phyloP scores from a whole-genome alignment of 2,797 vertebrate species.

The Scomberomorus guttatus region DNA sequence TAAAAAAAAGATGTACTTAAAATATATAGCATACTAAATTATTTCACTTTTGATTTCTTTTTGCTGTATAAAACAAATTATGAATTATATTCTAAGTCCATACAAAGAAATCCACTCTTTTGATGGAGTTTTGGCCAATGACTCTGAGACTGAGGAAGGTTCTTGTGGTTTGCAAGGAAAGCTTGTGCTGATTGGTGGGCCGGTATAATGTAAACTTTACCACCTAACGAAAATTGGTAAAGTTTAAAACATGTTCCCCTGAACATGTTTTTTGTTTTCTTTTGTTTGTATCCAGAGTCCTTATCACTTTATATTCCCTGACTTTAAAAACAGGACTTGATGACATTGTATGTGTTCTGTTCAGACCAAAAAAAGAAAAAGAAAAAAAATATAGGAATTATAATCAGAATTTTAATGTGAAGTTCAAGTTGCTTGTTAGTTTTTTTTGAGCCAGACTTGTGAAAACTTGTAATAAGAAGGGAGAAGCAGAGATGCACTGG shows the following conservation, averaged over 20 bases:
- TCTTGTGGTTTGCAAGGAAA: constrained; percentile 82
- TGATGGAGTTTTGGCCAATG: constrained; percentile 81
- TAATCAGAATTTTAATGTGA: constrained; percentile 86
- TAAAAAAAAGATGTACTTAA: constrained; percentile 84
- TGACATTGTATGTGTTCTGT: constrained; percentile 86
- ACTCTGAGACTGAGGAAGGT: constrained; percentile 76
- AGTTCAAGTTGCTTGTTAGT: constrained; percentile 82
- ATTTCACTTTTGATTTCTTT: constrained; percentile 83
- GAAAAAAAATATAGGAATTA: constrained; percentile 71
- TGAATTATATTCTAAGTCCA: constrained; percentile 85
- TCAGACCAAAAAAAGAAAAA: constrained; percentile 94
- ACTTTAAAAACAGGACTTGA: constrained; percentile 83
- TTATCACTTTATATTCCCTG: constrained; percentile 86
- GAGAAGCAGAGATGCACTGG: constrained; percentile 82
- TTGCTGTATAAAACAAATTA: constrained; percentile 85
- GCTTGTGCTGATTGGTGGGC: constrained; percentile 89
- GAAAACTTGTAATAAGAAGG: constrained; percentile 83
- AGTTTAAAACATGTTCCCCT: constrained; percentile 71
- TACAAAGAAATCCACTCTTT: constrained; percentile 78
- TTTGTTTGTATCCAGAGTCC: constrained; percentile 81
- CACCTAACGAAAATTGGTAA: constrained; percentile 70
- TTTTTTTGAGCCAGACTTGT: constrained; percentile 80
- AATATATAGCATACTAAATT: constrained; percentile 88
- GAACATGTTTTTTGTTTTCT: constrained; percentile 68
- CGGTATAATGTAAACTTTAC: constrained; percentile 80